Percentiles rank a stretch among this genome's conserved stretches.
These are phyloP conservation scores for Gymnogyps californianus DNA, from an alignment of 2,113 vertebrate species.

Conservation along the genomic window DNA sequence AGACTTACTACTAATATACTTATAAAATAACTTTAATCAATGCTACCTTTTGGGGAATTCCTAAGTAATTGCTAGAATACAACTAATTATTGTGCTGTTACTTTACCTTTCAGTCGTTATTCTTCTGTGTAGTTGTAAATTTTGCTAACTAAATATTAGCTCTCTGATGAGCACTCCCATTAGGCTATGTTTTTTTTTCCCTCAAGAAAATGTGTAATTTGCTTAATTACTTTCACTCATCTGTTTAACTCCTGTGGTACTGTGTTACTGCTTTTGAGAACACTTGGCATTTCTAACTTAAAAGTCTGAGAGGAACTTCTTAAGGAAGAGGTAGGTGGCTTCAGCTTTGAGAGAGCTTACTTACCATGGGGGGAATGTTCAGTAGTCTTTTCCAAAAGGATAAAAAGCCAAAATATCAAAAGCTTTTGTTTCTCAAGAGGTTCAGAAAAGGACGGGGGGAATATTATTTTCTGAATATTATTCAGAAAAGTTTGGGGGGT, in stretches of 20 bases:
- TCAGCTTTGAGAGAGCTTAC: neutral
- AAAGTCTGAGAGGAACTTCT: neutral
- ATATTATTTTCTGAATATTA: neutral
- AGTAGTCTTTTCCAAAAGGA: neutral
- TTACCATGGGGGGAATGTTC: neutral
- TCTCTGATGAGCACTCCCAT: neutral
- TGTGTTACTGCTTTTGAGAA: neutral
- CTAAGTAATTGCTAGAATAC: slow-evolving; percentile 9
- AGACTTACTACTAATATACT: neutral
- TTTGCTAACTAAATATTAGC: neutral
- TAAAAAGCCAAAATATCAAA: neutral
- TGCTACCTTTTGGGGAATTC: slow-evolving; percentile 24
- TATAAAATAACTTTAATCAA: slow-evolving; percentile 35
- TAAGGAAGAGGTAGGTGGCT: neutral
- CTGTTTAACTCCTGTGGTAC: neutral
- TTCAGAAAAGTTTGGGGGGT: neutral
- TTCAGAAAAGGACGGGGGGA: neutral
- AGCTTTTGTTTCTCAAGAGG: neutral
- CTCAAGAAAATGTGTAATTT: neutral
- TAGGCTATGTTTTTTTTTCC: neutral
- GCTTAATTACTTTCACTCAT: neutral
- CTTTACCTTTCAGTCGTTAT: neutral
- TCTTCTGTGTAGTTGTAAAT: neutral
- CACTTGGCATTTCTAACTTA: neutral
- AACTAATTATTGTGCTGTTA: slow-evolving; percentile 1